These are phyloP conservation scores for Muscina levida DNA, from an alignment of 2,888 invertebrate genomes.

Conservation along the genomic window DNA sequence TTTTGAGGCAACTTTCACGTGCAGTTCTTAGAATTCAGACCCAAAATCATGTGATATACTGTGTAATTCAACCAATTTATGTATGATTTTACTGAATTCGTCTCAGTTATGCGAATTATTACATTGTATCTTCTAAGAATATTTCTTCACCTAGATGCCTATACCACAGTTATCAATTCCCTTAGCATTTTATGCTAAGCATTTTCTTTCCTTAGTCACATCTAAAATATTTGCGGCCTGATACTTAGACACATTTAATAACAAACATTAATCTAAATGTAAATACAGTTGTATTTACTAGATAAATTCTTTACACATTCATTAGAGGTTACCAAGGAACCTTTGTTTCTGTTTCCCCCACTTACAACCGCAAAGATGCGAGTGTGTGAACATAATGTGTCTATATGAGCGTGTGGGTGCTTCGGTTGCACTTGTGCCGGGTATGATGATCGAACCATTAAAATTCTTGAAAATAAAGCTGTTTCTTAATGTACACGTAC, in stretches of 20 bases:
- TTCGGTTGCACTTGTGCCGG: slow-evolving; percentile 29
- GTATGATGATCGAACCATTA: slow-evolving; percentile 63
- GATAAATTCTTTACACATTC: slow-evolving; percentile 38
- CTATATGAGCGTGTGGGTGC: slow-evolving; percentile 23
- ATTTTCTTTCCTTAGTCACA: background rate
- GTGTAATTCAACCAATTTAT: too few relatives aligned
- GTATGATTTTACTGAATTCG: too few relatives aligned
- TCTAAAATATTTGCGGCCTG: slow-evolving; percentile 53
- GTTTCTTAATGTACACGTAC: slow-evolving; percentile 63
- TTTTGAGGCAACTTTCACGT: too few relatives aligned
- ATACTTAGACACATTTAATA: slow-evolving; percentile 50
- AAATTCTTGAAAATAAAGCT: slow-evolving; percentile 63
- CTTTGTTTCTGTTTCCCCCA: slow-evolving; percentile 13
- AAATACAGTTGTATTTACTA: background rate
- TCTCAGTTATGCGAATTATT: too few relatives aligned
- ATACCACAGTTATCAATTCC: too few relatives aligned
- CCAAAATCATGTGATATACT: too few relatives aligned
- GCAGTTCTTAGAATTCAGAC: too few relatives aligned
- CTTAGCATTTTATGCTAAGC: too few relatives aligned
- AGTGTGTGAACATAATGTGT: slow-evolving; percentile 32
- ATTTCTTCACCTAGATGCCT: too few relatives aligned
- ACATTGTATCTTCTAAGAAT: too few relatives aligned
- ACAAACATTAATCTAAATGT: slow-evolving; percentile 46
- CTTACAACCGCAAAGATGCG: slow-evolving; percentile 57
- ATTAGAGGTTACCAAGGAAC: slow-evolving; percentile 41